Evolutionary conservation across 2,888 invertebrate species (phyloP), one percentile per base, ranked within the genome.

Genomic region (Chaitophorus viminalis): DNA sequence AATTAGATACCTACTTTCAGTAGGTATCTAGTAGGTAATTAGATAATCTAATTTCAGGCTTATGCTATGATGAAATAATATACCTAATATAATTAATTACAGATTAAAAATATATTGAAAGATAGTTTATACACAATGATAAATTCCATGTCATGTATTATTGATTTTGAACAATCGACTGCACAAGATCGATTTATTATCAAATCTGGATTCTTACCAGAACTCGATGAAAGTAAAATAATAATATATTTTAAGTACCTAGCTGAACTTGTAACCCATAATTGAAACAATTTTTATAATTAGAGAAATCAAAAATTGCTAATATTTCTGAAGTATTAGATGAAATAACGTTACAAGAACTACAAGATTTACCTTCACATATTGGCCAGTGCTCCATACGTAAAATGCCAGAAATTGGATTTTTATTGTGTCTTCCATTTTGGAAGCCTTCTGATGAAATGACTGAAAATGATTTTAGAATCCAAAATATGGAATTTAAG

Each of bases 331-430:
- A 94, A 78, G 92, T 95, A 79, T 94, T 97, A 92, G 94, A 94
- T 0, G 93, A 94, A 88, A 94, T 95, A 33, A 96, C 95, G 0
- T 92, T 93, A 89, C 93, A 94, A 89, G 96, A 97, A 90, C 92
- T 96, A 89, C 92, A 93, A 72, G 93, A 94, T 52, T 92, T 96
- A 60, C 95, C 95, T 0, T 91, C 93, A 4, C 94, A 94, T 91
- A 93, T 97, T 68, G 92, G 93, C 46, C 93, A 94, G 90, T 95
- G 95, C 90, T 93, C 93, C 29, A 94, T 95, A 91, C 91, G 94
- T 84, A 95, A 95, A 91, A 93, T 95, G 90, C 95, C 95, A 0
- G 95, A 95, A 91, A 93, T 96, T 89, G 96, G 97, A 0, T 96
- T 96, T 92, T 92, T 97, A 89, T 92, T 97, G 21, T 94, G 94